Evolutionary conservation across 2,797 vertebrate genomes (phyloP), one percentile per base, ranked within the genome.

Genomic region (Strix occidentalis): DNA sequence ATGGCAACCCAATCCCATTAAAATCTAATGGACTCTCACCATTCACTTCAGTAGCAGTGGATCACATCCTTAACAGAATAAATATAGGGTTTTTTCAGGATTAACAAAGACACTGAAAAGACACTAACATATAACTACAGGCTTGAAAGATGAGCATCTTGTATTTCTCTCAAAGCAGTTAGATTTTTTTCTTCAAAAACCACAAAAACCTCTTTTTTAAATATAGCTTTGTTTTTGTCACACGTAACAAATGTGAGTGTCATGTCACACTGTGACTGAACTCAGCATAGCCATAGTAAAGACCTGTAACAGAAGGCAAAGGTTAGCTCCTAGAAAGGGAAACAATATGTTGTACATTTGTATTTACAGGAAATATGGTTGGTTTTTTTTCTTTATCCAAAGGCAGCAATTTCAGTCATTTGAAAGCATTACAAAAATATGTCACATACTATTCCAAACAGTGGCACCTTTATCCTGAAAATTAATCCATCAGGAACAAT

Each of bases 401-500:
- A 92, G 61, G 78, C 68, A 85, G 41, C 4, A 5, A 93, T 90
- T 92, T 92, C 50, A 94, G 53, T n/a, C 33, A 71, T 85, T 95
- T 93, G 50, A 96, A 96, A 87, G 61, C 93, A 81, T 41, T 74
- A 80, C 37, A 82, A 46, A 93, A 94, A 95, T 89, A 84, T 66
- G 87, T 50, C 69, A 81, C 53, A 48, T 45, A 61, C 31, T 70
- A 81, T 70, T 91, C 33, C 53, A 91, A 95, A 85, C 35, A 93
- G 43, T 17, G 11, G 45, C 37, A 96, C 75, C 83, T 76, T 71
- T 78, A 65, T 65, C 39, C 69, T 87, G 86, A 85, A 96, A 91
- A 93, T 89, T 75, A 92, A 93, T 89, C 71, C 60, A 94, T 81
- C 78, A 92, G 45, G 60, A 89, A 60, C 35, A 91, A 87, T 81